Evolutionary conservation across 2,888 invertebrate genomes (phyloP), one percentile per base, ranked within the genome.

Genomic region (Zootermopsis nevadensis): DNA sequence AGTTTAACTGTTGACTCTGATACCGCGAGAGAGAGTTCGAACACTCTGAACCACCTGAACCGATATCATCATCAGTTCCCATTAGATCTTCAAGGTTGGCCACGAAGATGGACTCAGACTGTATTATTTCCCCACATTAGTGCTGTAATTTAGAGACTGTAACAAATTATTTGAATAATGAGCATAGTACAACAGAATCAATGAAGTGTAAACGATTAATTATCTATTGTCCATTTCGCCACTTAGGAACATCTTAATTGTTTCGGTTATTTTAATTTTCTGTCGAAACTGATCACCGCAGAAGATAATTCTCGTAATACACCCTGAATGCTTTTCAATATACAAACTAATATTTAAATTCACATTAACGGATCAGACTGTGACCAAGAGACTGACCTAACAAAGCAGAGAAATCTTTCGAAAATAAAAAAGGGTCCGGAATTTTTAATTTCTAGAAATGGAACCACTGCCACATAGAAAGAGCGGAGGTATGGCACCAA

Each of bases 31-130:
- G 31, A 33, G 0, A 33, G 33, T 69, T 6, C 67, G 67, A 31
- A 82, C 19, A 67, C 33, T 31, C 82, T 84, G 79, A 77, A 77
- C 22, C 84, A 84, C 67, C 79, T 84, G 24, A 84, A 85, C 66
- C 83, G 85, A 42, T 84, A 85, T 53, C 85, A 84, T 42, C 81
- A 60, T 35, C 85, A 85, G 81, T 86, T 84, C 80, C 85, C 85
- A 6, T 74, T 82, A 77, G 85, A 85, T 77, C 88, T 89, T 33
- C 92, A 92, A 89, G 88, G 88, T 82, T 90, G 89, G 88, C 89
- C 88, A 19, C 87, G 87, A 82, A 87, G 88, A 85, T 88, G 87
- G 87, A 86, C 85, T 85, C 76, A 42, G 48, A 79, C 77, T 66
- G 83, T 42, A 53, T 67, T n/a, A 76, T 35, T 67, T 33, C n/a